Evolutionary conservation across 1,140 invertebrate genomes (phyloP), one percentile per base, ranked within the genome.

Genomic region (Paraescarpia echinospica): DNA sequence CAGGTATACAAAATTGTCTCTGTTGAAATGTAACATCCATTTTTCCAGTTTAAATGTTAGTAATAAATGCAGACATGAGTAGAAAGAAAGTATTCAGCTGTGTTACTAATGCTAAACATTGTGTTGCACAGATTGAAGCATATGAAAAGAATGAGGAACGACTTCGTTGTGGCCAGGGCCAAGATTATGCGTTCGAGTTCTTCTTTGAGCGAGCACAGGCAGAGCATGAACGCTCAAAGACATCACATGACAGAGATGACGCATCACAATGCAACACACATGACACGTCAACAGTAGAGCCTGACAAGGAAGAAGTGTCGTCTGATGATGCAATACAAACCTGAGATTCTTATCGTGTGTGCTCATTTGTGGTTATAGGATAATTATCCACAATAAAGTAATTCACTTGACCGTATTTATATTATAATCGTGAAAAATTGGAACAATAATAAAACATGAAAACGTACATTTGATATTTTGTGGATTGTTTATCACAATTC

Each of bases 131-230:
- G 95, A 94, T 97, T 90, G 94, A 94, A 51, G 95, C 96, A 92
- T 96, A 94, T 91, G 95, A 96, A 91, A 94, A 94, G 91, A 95
- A 95, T 92, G 92, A 95, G 77, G 95, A 95, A 92, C 91, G 94
- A 2, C 92, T 96, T n/a, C 95, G 94, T 18, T 94, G 95, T 93
- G 94, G 93, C 27, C 35, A 94, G 18, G 91, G 93, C 33, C 96
- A 95, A 92, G 88, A 93, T 18, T 95, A 97, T 96, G 97, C 97
- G 48, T 98, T 98, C 95, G 97, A 98, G 88, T 97, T 97, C 91
- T 89, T 94, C 89, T 94, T 94, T 91, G 92, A 94, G 1, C 94
- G 91, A 35, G 51, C 93, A 93, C 59, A 93, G 35, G 91, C 35
- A 59, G 90, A 93, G 93, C 90, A 92, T 22, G 35, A 91, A 33